Evolutionary conservation across 2,888 invertebrate genomes (phyloP).

Genomic region (Folsomia manolachei): DNA sequence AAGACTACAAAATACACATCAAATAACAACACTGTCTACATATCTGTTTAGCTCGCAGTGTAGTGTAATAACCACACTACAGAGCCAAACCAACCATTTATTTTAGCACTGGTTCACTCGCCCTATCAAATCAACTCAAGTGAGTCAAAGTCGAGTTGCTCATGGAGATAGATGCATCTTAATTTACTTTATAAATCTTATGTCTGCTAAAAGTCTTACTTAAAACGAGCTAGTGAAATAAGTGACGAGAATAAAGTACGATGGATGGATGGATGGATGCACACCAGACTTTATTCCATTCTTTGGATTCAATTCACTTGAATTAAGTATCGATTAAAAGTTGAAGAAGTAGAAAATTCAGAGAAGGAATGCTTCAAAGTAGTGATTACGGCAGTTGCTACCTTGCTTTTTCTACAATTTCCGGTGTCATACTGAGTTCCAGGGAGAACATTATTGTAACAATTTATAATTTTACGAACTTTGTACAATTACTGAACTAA

Average conservation of each 20-base stretch:
- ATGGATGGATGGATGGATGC: background rate
- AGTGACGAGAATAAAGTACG: background rate
- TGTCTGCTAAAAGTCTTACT: background rate
- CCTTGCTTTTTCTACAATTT: no score
- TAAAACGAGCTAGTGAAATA: no score
- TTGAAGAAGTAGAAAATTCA: no score
- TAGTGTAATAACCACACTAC: no score
- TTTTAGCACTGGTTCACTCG: background rate
- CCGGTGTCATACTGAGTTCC: no score
- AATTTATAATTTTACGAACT: no score
- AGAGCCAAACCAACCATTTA: background rate
- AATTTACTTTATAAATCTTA: no score
- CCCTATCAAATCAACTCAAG: background rate
- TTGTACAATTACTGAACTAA: no score
- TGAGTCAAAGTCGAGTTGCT: background rate
- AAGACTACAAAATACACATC: background rate
- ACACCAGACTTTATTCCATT: background rate
- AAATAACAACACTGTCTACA: background rate
- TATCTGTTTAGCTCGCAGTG: background rate
- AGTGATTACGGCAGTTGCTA: no score
- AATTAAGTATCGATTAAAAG: background rate
- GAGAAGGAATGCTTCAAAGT: no score
- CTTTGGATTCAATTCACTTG: background rate
- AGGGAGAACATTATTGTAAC: no score
- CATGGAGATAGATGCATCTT: background rate